A percentile compares a stretch with the other conserved stretches of the same genome.
These are phyloP conservation scores for Crotalus helleri DNA, from an alignment of 2,113 vertebrate genomes.

Conservation along the genomic window DNA sequence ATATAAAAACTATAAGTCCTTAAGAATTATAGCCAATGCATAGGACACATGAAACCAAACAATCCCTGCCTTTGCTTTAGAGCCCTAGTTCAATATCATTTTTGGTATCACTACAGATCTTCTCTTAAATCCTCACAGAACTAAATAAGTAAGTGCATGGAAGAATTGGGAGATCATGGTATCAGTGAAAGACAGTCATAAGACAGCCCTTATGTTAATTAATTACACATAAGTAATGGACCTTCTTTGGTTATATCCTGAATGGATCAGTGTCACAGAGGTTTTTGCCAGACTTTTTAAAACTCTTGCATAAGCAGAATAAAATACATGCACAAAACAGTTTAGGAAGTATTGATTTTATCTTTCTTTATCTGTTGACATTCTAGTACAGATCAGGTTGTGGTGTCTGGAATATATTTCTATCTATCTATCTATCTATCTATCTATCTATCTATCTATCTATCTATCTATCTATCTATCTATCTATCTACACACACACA, in stretches of 20 bases:
- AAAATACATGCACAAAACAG: not conserved
- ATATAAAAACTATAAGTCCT: not conserved
- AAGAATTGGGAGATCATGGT: not conserved
- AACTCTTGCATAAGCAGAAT: not conserved
- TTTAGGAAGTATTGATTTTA: not conserved
- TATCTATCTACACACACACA: too few species aligned
- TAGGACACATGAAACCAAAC: not conserved
- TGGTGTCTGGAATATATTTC: too few species aligned
- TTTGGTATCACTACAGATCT: not conserved
- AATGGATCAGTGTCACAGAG: not conserved
- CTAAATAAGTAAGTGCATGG: not conserved
- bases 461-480: too few species aligned
- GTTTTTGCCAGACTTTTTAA: not conserved
- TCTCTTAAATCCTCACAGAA: not conserved
- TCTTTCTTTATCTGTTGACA: not conserved
- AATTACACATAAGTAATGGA: not conserved
- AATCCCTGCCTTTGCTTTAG: not conserved
- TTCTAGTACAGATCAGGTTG: not conserved
- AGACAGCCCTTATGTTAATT: not conserved
- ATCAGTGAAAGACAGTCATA: not conserved
- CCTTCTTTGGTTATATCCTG: not conserved
- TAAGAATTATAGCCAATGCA: not conserved
- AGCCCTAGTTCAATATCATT: not conserved
- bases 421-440: too few species aligned
- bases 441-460: too few species aligned